Percentiles rank a stretch among this genome's conserved stretches.
Conservation (phyloP, 1,140 invertebrate genomes). For the Arion vulgaris region DNA sequence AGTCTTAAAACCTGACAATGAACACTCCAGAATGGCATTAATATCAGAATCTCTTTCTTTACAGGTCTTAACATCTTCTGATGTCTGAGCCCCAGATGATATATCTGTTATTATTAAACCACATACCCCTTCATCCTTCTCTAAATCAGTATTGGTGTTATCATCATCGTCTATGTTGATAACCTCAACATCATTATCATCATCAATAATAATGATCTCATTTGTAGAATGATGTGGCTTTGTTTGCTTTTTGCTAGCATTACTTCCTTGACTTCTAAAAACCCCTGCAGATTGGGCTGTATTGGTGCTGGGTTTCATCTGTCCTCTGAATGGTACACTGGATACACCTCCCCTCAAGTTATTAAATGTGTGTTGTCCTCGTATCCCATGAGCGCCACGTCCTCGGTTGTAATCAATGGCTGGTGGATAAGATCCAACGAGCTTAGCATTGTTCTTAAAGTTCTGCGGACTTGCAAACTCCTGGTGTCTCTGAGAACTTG, state of each 20-base stretch:
- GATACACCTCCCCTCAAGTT: background rate
- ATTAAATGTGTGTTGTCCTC: background rate
- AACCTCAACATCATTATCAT: slow-evolving; percentile 3
- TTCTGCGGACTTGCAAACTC: background rate
- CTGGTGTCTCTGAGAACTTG: background rate
- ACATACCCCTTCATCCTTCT: no score
- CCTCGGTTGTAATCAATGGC: background rate
- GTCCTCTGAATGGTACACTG: background rate
- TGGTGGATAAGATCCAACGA: background rate
- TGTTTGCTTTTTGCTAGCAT: no score
- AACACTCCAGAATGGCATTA: background rate
- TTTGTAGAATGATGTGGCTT: background rate
- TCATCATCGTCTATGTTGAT: background rate
- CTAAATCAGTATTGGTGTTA: background rate
- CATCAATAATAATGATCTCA: slow-evolving; percentile 15
- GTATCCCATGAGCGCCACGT: background rate
- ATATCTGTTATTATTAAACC: no score
- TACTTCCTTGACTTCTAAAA: background rate
- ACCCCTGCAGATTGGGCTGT: background rate
- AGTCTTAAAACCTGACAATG: background rate
- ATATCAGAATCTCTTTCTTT: background rate
- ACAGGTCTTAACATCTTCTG: background rate
- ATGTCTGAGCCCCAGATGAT: background rate
- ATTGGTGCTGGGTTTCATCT: background rate
- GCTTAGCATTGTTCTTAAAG: background rate